phyloP scores from a whole-genome alignment of 1,140 invertebrate species.

The Palaemon carinicauda region DNA sequence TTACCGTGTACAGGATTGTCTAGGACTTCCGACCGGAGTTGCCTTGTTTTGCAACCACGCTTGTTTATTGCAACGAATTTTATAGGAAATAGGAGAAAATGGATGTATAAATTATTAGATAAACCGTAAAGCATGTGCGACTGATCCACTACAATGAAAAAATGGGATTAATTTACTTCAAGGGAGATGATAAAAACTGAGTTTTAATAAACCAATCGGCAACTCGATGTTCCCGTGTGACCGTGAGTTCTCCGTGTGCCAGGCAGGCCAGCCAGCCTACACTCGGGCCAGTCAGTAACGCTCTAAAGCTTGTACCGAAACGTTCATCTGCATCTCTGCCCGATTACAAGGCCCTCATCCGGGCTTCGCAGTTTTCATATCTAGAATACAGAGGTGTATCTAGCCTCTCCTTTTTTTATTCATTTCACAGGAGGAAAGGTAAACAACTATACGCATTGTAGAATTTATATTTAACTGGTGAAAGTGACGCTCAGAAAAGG shows the following conservation, averaged over 20 bases:
- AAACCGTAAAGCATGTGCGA: not conserved
- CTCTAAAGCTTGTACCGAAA: not conserved
- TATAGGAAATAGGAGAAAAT: not conserved
- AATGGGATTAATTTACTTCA: no score
- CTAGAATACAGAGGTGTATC: no score
- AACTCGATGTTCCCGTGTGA: slow-evolving; percentile 39
- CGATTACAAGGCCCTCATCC: no score
- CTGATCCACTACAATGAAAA: not conserved
- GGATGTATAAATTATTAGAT: not conserved
- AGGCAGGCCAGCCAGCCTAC: slow-evolving; percentile 4
- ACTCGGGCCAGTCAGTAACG: not conserved
- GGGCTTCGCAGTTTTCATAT: no score
- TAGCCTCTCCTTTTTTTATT: no score
- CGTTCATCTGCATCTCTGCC: no score
- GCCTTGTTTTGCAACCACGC: not conserved
- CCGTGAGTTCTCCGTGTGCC: not conserved
- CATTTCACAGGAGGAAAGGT: no score
- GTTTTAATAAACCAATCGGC: not conserved
- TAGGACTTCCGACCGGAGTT: slow-evolving; percentile 23
- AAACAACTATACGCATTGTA: no score
- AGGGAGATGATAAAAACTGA: no score
- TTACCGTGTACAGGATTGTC: slow-evolving; percentile 37
- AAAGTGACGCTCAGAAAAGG: not conserved
- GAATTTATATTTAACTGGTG: no score
- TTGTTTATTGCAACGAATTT: not conserved